These are phyloP conservation scores for Anneissia japonica DNA, from an alignment of 35 echinoderm and acorn worm genomes.

Conservation along the genomic window DNA sequence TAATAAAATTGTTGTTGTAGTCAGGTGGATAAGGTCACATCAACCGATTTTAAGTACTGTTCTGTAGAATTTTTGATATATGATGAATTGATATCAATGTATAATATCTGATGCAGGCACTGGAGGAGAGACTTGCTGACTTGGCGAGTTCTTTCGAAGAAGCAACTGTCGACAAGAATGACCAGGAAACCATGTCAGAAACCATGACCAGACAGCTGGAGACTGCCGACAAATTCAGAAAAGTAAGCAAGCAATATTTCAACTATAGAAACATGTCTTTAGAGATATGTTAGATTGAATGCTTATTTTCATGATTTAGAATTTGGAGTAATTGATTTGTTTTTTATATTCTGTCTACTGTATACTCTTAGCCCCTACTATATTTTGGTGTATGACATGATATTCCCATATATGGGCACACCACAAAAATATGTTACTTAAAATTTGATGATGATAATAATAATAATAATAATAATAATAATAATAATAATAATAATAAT, in stretches of 20 bases:
- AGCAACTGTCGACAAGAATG: conserved; percentile 94
- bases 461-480: too few species aligned
- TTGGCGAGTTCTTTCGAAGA: conserved; percentile 79
- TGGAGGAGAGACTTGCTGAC: conserved; percentile 72
- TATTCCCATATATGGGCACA: too few species aligned
- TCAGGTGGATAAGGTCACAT: too few species aligned
- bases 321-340: neutral
- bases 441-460: too few species aligned
- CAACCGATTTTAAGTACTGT: too few species aligned
- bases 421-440: too few species aligned
- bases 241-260: conserved; percentile 65
- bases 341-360: neutral
- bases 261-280: too few species aligned
- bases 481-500: too few species aligned
- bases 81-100: too few species aligned
- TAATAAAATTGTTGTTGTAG: neutral
- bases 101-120: conserved; percentile 19
- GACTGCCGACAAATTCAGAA: conserved; percentile 90
- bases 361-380: too few species aligned
- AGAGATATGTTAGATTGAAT: neutral
- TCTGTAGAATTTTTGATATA: too few species aligned
- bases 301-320: neutral
- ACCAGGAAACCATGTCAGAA: conserved; percentile 75
- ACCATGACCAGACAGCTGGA: conserved; percentile 85
- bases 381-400: too few species aligned